Evolutionary conservation across 2,113 vertebrate species (phyloP).

Genomic region (Osmerus eperlanus): DNA sequence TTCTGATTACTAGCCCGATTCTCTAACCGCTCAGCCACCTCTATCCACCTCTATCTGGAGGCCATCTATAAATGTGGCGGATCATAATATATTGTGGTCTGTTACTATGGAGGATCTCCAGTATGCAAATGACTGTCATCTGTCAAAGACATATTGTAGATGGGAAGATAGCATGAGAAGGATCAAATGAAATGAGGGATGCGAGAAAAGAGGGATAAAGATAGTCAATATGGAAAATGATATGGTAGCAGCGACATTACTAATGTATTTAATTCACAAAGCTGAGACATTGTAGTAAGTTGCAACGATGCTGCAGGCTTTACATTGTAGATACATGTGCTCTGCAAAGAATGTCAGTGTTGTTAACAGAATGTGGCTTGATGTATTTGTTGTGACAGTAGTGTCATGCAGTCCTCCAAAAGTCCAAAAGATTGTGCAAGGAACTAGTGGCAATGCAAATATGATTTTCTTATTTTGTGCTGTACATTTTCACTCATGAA

Average conservation of each 20-base stretch:
- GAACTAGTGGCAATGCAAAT: no score
- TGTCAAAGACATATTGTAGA: slow-evolving; percentile 25
- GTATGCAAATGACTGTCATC: slow-evolving; percentile 45
- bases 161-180: not conserved
- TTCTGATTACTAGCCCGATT: no score
- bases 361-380: no score
- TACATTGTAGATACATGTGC: not conserved
- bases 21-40: no score
- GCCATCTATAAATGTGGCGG: not conserved
- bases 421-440: no score
- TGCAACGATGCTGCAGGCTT: not conserved
- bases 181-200: slow-evolving; percentile 2
- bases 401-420: no score
- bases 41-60: no score
- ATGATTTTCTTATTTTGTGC: no score
- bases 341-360: not conserved
- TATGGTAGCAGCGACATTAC: not conserved
- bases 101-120: slow-evolving; percentile 46
- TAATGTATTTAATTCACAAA: not conserved
- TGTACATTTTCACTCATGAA: no score
- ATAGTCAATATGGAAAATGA: not conserved
- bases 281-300: not conserved
- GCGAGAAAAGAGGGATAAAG: not conserved
- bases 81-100: slow-evolving; percentile 37
- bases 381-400: no score